Base-by-base conservation (phyloP, 2,797 vertebrate genomes). In the Sebastes trivittatus region DNA sequence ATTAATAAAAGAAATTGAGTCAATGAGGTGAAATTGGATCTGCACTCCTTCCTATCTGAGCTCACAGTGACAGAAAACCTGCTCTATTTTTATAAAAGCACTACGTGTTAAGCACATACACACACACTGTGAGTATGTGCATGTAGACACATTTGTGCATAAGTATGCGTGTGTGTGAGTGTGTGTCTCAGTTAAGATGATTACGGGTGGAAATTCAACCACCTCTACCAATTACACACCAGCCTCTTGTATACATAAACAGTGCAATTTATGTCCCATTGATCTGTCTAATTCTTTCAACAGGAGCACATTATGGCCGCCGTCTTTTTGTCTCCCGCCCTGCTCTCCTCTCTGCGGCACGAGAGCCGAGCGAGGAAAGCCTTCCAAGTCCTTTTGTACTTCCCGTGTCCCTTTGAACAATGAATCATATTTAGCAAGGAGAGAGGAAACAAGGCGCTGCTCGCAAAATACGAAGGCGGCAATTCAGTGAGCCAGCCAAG, bases 261-360 rank as follows among this genome's bases (percentile, higher is more conserved):
- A 88, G 72, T 38, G 74, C 80, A 73, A 78, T 86, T 91, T 80
- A 77, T 84, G 81, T 88, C 75, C 78, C 68, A 89, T 89, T 89
- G 88, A 92, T 93, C 81, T 59, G 75, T 84, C 84, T 90, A 82
- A 89, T 92, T 91, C 81, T 66, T 89, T 75, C 87, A 81, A 80
- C 81, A 72, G 75, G 49, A 87, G 73, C 73, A 86, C 86, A 78
- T 90, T 81, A 86, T 69, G 80, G 87, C 66, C 46, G 61, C 42
- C 25, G 52, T 87, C 79, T 80, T 80, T 87, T 88, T 90, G 81
- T 89, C 67, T 87, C 55, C 30, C 6, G 18, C 70, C 77, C 78
- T 60, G 68, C 84, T 88, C 75, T 54, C 60, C 80, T 78, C 72
- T 77, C 85, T 66, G 71, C 55, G 11, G 81, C 74, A 30, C 16